Evolutionary conservation across 1,140 invertebrate species (phyloP), one percentile per base, ranked within the genome.

Genomic region (Cyclina sinensis): DNA sequence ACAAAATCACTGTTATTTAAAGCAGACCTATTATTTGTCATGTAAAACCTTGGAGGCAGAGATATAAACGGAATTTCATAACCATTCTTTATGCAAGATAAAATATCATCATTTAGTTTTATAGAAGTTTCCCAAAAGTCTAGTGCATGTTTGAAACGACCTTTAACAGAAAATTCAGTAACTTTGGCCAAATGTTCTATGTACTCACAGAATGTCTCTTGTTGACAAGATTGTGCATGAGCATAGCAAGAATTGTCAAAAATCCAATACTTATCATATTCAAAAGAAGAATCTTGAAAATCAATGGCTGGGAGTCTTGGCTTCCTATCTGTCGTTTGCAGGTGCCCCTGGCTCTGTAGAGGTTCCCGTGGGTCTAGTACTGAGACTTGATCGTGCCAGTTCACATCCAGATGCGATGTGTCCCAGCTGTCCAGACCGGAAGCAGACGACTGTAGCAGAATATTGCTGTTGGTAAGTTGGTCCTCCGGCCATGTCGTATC

Each of bases 11-110:
- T 48, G 37, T 70, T 68, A 46, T 68, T 21, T 70, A 84, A 70
- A 1, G 81, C 35, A 46, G 81, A 84, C 21, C n/a, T 68, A 27
- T 84, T 84, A 35, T 70, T 84, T 37, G 21, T 62, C 59, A 82
- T 65, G 12, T 24, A 7, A 65, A 82, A 82, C 5, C 30, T 16
- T 1, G 80, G 80, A 3, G 80, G 80, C 43, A 32, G 78, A 37
- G 32, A 48, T 57, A 24, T n/a, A 78, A 62, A 78, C 24, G 51
- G 24, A 30, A 86, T 86, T 16, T 39, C 35, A 65, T 78, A 86
- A 16, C 84, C 84, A 24, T 78, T 54, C 39, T 32, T 9, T 0
- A 86, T 86, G 32, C 43, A 43, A 46, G 48, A 35, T 16, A 85
- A 54, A 35, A 85, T 76, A 21, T 85, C 30, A 37, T 65, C 80